Percentiles rank a stretch among this genome's conserved stretches.
These are phyloP conservation scores for Serranus cabrilla DNA, from an alignment of 2,797 vertebrate genomes.

Conservation along the genomic window DNA sequence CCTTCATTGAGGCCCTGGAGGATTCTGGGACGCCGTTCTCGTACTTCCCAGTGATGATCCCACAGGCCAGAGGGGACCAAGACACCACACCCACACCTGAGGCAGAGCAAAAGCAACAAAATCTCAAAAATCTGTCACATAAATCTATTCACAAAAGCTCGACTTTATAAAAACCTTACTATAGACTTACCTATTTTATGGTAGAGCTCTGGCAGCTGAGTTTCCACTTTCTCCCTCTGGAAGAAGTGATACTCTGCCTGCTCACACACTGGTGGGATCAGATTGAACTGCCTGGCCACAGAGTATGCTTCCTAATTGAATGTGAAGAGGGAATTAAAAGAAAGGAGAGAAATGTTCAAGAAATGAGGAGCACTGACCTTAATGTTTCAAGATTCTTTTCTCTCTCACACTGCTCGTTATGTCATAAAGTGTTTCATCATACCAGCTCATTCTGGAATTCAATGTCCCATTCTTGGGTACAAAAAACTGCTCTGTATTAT, in stretches of 20 bases:
- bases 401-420: neutral
- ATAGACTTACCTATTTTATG: conserved; percentile 93
- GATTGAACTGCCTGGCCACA: conserved; percentile 97
- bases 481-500: neutral
- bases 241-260: conserved; percentile 99
- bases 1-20: conserved; percentile 97
- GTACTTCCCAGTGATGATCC: conserved; percentile 98
- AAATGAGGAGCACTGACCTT: conserved; percentile 25
- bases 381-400: conserved; percentile 17
- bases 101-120: conserved; percentile 28
- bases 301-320: conserved; percentile 95
- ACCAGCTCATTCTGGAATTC: neutral
- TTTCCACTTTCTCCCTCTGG: conserved; percentile 98
- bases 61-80: conserved; percentile 98
- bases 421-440: neutral
- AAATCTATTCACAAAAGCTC: neutral
- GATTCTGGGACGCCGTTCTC: conserved; percentile 95
- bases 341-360: conserved; percentile 6
- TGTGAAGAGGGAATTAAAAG: conserved; percentile 30
- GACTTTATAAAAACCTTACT: neutral
- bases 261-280: conserved; percentile 97
- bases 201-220: conserved; percentile 96
- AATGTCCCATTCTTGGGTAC: neutral
- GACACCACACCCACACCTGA: conserved; percentile 98
- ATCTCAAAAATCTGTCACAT: neutral